Base-by-base conservation (phyloP, 1,140 invertebrate genomes). In the Protaetia brevitarsis region DNA sequence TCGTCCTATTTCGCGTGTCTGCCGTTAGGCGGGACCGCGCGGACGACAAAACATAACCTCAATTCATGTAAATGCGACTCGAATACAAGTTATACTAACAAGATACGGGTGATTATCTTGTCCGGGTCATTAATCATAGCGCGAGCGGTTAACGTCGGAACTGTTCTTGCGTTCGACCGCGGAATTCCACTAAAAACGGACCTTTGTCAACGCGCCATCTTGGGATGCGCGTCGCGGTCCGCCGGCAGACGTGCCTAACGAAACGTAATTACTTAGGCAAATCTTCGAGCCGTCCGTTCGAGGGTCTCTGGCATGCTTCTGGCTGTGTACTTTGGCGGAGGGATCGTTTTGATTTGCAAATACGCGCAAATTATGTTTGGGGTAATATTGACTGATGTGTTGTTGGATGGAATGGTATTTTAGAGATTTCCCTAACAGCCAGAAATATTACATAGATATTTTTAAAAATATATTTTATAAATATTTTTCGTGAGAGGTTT, bases 51-150 rank as follows among this genome's bases (percentile, higher is more conserved):
- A 66, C 66, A 63, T 45, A 57, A 41, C 36, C 68, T 16, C 59
- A 69, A 66, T 69, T 65, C 41, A 71, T 71, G 69, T 71, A 71
- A 69, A 69, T 68, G 65, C 68, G 61, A 65, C 59, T 66, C 41
- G 34, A 67, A 60, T 67, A 69, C 68, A 71, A 71, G 60, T 71
- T 67, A 67, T 65, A 71, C 69, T 63, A 69, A 66, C 65, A 67
- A 71, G 70, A 71, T 71, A 71, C 69, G 65, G 69, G 68, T 68
- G 70, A 69, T 71, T 69, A 70, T 69, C 70, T 71, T 71, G 66
- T 71, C 68, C 66, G 27, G 51, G 41, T 59, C 66, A 71, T 71
- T 71, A 71, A 71, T 71, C 70, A 71, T 71, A 66, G 13, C 59
- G 65, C 66, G 64, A 64, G 67, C 65, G 65, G 66, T 36, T 37